Evolutionary conservation across 2,113 vertebrate species (phyloP).

Genomic region (Hydropotes inermis): DNA sequence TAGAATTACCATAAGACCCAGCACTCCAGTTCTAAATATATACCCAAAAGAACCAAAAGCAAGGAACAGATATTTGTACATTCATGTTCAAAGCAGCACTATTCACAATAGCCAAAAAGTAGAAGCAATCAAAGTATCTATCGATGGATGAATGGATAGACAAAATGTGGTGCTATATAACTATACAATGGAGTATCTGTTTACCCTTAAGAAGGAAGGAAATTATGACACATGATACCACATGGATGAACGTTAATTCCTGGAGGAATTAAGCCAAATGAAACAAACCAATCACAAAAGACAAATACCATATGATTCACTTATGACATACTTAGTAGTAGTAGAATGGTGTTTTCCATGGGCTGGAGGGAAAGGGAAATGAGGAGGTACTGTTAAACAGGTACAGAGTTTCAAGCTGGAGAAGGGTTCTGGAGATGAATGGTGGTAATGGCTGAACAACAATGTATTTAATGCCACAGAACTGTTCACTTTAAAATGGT

Average conservation of each 20-base stretch:
- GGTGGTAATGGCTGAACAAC: rapidly evolving
- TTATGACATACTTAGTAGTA: background rate
- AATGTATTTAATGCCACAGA: background rate
- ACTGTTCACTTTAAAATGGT: background rate
- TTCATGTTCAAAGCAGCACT: background rate
- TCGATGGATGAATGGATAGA: background rate
- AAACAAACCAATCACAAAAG: background rate
- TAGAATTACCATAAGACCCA: background rate
- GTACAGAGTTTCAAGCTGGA: background rate
- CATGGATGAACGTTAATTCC: too few relatives aligned
- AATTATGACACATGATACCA: background rate
- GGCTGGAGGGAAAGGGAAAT: background rate
- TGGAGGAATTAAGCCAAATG: background rate
- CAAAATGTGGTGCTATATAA: background rate
- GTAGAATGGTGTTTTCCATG: background rate
- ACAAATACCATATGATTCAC: background rate
- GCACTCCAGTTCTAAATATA: background rate
- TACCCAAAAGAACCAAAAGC: background rate
- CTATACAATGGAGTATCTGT: rapidly evolving
- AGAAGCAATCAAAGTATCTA: background rate
- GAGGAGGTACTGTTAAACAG: too few relatives aligned
- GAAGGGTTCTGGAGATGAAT: background rate
- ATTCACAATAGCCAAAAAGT: background rate
- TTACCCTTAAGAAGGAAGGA: background rate
- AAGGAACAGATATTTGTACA: background rate